Conservation (phyloP, 2,797 vertebrate genomes). For the Liasis olivaceus region DNA sequence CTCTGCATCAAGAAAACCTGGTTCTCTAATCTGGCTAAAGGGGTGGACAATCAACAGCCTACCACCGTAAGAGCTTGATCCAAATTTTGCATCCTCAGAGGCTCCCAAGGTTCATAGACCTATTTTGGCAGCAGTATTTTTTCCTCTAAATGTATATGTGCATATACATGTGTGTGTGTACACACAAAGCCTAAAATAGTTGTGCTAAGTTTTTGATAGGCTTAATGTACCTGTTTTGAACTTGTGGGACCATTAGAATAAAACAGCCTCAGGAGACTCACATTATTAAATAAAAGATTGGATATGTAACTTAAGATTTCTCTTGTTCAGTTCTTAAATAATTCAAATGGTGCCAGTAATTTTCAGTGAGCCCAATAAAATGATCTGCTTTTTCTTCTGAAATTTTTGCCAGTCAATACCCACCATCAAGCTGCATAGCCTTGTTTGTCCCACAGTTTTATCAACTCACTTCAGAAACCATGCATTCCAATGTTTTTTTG, state of each 20-base stretch:
- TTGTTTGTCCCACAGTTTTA: conserved; percentile 36
- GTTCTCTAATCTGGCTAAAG: neutral
- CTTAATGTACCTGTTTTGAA: neutral
- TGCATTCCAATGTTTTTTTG: conserved; percentile 15
- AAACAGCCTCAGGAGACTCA: neutral
- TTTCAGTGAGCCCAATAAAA: conserved; percentile 49
- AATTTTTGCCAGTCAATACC: neutral
- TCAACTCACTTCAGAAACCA: conserved; percentile 22
- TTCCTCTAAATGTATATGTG: neutral
- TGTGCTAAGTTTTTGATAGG: neutral
- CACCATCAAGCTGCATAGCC: neutral
- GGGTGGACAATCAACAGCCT: neutral
- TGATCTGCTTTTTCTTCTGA: conserved; percentile 27
- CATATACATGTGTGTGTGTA: neutral
- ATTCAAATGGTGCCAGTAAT: conserved; percentile 36
- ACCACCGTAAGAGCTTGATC: neutral
- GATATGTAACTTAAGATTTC: conserved; percentile 3
- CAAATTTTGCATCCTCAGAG: neutral
- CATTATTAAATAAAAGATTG: neutral
- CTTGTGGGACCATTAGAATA: neutral
- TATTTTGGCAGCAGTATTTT: neutral
- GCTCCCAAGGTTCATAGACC: neutral
- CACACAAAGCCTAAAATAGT: neutral
- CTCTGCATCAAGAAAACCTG: neutral
- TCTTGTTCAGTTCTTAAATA: conserved; percentile 29